Evolutionary conservation across 2,113 vertebrate species (phyloP), one percentile per base, ranked within the genome.

Genomic region (Cettia cetti): DNA sequence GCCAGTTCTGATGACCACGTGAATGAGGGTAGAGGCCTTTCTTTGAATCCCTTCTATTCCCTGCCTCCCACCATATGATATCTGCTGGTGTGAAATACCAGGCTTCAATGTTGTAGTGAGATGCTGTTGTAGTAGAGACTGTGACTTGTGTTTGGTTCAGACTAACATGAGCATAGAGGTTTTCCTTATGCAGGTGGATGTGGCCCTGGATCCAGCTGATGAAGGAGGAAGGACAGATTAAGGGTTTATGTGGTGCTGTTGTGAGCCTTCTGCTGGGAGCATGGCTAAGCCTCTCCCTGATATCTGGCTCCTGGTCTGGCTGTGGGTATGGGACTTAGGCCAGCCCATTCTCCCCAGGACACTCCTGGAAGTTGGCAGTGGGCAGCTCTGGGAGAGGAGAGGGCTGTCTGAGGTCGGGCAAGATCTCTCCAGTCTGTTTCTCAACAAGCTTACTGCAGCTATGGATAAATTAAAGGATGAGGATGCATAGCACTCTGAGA

Each of bases 161-260:
- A 59, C 31, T 54, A 33, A 0, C 0, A 2, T 0, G 3, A 63
- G 12, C 50, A 6, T 11, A 61, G 76, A 35, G 23, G 28, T 47
- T 89, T 86, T 75, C 37, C 57, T 64, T 2, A 0, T 28, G 53
- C 8, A 14, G 57, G n/a, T 45, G 61, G 53, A 78, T 42, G 27
- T 53, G 52, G 30, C 26, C 31, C n/a, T 24, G 35, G 39, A 57
- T 56, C 57, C 30, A 22, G 44, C 20, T 75, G 60, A 37, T 52
- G 72, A 33, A 82, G 44, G 42, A 75, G 24, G 37, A 90, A 24
- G 7, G 23, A 20, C 37, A 66, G 26, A 9, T 76, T 40, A 56
- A 86, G 13, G 28, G 13, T 1, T 86, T 39, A 5, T 35, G 33
- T 49, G 20, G 15, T 47, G 47, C 10, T 44, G 6, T 40, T 2